Conservation (phyloP, 2,113 vertebrate genomes). For the Macquaria ambigua region DNA sequence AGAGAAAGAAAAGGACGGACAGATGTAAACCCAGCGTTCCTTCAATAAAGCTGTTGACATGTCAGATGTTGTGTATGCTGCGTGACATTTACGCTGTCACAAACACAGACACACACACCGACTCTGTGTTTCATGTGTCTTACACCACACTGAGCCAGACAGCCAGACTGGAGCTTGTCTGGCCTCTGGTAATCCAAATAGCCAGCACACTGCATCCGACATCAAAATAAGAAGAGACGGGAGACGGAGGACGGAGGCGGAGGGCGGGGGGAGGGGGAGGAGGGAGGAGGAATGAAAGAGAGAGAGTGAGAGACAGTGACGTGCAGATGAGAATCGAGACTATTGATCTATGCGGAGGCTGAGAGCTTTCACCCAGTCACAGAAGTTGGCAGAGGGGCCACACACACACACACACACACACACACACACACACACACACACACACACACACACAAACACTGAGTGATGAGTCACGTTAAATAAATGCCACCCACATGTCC, state of each 20-base stretch:
- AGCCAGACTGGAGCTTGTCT: slow-evolving; percentile 51
- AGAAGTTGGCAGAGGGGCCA: slow-evolving; percentile 13
- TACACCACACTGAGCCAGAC: slow-evolving; percentile 41
- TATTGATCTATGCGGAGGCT: slow-evolving; percentile 70
- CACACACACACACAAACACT: not conserved
- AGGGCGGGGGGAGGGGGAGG: no score
- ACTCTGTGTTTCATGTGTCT: slow-evolving; percentile 51
- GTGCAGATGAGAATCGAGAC: slow-evolving; percentile 55
- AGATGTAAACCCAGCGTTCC: not conserved
- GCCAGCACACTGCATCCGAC: slow-evolving; percentile 26
- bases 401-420: not conserved
- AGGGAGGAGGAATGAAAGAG: not conserved
- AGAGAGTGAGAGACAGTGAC: slow-evolving; percentile 50
- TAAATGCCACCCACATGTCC: slow-evolving; percentile 90
- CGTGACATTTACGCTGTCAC: slow-evolving; percentile 44
- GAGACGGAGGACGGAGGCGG: no score
- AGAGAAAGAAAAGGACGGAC: slow-evolving; percentile 12
- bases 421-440: not conserved
- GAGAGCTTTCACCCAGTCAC: slow-evolving; percentile 44
- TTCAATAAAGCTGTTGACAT: slow-evolving; percentile 67
- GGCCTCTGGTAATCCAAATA: slow-evolving; percentile 64
- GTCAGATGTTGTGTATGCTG: slow-evolving; percentile 46
- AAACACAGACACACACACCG: slow-evolving; percentile 23
- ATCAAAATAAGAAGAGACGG: slow-evolving; percentile 38
- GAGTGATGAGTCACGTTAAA: slow-evolving; percentile 43